phyloP scores from a whole-genome alignment of 2,888 invertebrate species.

The Spisula solida region DNA sequence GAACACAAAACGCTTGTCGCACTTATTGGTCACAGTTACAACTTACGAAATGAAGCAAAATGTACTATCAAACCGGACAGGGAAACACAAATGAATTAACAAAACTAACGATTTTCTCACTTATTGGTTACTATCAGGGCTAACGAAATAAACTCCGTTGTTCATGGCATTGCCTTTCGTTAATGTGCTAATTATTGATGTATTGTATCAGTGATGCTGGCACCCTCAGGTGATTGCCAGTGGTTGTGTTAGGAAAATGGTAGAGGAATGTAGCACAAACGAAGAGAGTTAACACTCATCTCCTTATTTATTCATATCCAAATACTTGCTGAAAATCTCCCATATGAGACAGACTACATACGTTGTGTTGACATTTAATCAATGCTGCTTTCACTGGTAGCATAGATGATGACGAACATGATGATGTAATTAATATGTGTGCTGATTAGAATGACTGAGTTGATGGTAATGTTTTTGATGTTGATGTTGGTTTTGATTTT shows the following conservation, averaged over 20 bases:
- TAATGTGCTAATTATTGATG: not conserved
- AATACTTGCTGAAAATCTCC: not conserved
- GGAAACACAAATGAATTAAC: too few species aligned
- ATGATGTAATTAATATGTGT: not conserved
- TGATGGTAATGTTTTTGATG: not conserved
- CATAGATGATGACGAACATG: not conserved
- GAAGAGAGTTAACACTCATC: not conserved
- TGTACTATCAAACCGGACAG: too few species aligned
- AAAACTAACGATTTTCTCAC: too few species aligned
- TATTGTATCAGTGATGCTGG: not conserved
- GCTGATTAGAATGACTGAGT: not conserved
- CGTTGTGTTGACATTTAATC: not conserved
- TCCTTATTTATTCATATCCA: not conserved
- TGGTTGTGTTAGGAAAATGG: not conserved
- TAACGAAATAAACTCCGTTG: not conserved
- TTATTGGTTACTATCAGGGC: too few species aligned
- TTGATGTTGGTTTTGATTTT: not conserved
- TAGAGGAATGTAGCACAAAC: not conserved
- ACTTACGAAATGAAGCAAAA: not conserved
- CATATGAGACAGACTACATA: not conserved
- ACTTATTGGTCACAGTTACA: too few species aligned
- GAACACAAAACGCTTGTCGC: too few species aligned
- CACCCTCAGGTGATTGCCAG: not conserved
- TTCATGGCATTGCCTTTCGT: not conserved
- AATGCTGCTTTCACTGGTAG: not conserved